phyloP scores from a whole-genome alignment of 2,888 invertebrate species.

The Apamea monoglypha region DNA sequence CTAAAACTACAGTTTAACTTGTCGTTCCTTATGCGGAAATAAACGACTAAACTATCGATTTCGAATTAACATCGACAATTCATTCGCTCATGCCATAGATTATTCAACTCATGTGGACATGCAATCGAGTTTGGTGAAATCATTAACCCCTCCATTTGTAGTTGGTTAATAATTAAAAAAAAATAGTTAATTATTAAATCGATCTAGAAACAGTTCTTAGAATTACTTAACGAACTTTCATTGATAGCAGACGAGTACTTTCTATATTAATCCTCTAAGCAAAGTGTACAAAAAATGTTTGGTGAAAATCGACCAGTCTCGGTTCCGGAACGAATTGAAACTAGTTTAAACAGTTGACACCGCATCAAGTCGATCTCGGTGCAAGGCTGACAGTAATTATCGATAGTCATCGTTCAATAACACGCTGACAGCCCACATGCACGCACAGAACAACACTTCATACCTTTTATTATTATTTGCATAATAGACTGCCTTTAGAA shows the following conservation, averaged over 20 bases:
- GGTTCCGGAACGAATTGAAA: slow-evolving; percentile 71
- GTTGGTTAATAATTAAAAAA: slow-evolving; percentile 30
- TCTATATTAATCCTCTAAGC: slow-evolving; percentile 76
- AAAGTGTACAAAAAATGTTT: slow-evolving; percentile 72
- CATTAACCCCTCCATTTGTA: slow-evolving; percentile 37
- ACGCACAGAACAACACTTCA: slow-evolving; percentile 26
- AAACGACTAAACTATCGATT: slow-evolving; percentile 38
- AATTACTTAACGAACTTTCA: slow-evolving; percentile 74
- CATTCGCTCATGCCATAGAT: slow-evolving; percentile 36
- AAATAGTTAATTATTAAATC: slow-evolving; percentile 35
- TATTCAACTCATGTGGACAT: slow-evolving; percentile 46
- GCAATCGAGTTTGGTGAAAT: slow-evolving; percentile 39
- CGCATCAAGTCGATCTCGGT: slow-evolving; percentile 44
- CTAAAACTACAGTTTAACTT: neutral
- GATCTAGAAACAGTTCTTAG: slow-evolving; percentile 57
- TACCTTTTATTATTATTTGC: slow-evolving; percentile 33
- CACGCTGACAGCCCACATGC: slow-evolving; percentile 36
- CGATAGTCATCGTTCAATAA: slow-evolving; percentile 49
- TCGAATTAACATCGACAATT: slow-evolving; percentile 39
- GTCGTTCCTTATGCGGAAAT: slow-evolving; percentile 17
- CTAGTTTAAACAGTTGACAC: slow-evolving; percentile 73
- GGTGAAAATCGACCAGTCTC: slow-evolving; percentile 72
- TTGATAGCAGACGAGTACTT: slow-evolving; percentile 75
- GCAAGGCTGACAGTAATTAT: slow-evolving; percentile 55
- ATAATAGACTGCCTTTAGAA: slow-evolving; percentile 41